phyloP scores from a whole-genome alignment of 2,888 invertebrate species.

The Ceraclea dissimilis region DNA sequence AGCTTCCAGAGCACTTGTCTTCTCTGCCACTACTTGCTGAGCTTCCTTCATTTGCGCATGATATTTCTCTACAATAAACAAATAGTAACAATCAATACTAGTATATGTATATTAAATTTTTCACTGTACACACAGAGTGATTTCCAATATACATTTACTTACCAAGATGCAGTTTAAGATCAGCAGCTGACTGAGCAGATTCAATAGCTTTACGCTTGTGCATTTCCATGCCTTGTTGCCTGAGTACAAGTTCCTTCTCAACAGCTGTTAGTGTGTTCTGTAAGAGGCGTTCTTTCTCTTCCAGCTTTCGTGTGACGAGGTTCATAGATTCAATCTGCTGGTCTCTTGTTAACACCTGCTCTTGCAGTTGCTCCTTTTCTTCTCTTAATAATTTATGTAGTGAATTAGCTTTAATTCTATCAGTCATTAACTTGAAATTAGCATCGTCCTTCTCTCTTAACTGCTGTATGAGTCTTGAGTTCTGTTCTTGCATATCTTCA shows the following conservation, averaged over 20 bases:
- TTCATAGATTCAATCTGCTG: constrained; percentile 93
- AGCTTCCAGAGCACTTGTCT: constrained; percentile 90
- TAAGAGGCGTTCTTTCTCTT: constrained; percentile 90
- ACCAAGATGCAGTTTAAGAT: constrained; percentile 91
- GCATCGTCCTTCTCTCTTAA: constrained; percentile 95
- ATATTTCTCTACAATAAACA: constrained; percentile 70
- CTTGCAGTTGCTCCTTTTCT: constrained; percentile 88
- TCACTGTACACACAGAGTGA: no score
- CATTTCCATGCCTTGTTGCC: constrained; percentile 97
- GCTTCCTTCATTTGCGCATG: constrained; percentile 98
- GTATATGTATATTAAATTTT: no score
- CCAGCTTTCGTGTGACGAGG: constrained; percentile 84
- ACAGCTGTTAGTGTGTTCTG: constrained; percentile 87
- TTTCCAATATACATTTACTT: constrained; percentile 12
- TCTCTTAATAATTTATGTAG: constrained; percentile 89
- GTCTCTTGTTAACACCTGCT: constrained; percentile 70
- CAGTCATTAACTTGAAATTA: constrained; percentile 98
- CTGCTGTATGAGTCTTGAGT: constrained; percentile 90
- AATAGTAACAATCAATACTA: neutral
- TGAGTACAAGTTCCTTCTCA: constrained; percentile 86
- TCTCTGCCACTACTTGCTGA: constrained; percentile 93
- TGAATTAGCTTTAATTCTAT: constrained; percentile 92
- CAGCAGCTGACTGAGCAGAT: constrained; percentile 93
- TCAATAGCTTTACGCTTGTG: constrained; percentile 97
- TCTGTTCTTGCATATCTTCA: constrained; percentile 99